These are phyloP conservation scores for Scaptomyza flava DNA, from an alignment of 2,888 invertebrate genomes.

Conservation along the genomic window DNA sequence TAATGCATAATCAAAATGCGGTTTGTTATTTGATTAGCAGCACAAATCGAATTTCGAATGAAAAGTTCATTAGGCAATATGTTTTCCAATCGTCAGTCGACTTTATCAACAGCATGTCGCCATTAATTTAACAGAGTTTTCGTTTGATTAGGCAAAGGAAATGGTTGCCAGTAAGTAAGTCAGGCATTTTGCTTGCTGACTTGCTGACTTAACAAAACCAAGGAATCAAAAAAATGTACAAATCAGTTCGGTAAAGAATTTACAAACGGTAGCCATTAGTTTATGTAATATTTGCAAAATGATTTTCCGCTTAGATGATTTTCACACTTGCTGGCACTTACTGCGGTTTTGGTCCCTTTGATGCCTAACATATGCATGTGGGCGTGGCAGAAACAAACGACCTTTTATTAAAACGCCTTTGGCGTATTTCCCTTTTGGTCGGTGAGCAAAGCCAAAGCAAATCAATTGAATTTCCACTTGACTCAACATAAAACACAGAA, in stretches of 20 bases:
- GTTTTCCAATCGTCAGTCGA: conserved; percentile 13
- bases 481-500: conserved; percentile 70
- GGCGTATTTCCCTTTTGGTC: conserved; percentile 41
- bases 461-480: conserved; percentile 79
- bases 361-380: conserved; percentile 47
- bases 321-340: conserved; percentile 49
- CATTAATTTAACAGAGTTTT: conserved; percentile 45
- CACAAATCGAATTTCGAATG: neutral
- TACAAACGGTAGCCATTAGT: conserved; percentile 16
- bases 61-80: conserved; percentile 34
- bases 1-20: conserved; percentile 25
- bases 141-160: conserved; percentile 43
- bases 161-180: conserved; percentile 5
- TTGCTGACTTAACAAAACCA: conserved; percentile 44
- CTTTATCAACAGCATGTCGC: neutral
- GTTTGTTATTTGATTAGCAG: neutral
- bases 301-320: conserved; percentile 55
- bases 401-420: conserved; percentile 59
- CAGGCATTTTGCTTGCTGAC: conserved; percentile 3
- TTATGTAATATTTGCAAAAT: conserved; percentile 54
- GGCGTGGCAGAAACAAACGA: conserved; percentile 14
- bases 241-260: neutral
- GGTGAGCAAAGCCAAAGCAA: conserved; percentile 65
- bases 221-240: conserved; percentile 13
- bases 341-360: conserved; percentile 53